Base-by-base conservation (phyloP, 2,888 invertebrate genomes). In the Drosophila neotestacea region DNA sequence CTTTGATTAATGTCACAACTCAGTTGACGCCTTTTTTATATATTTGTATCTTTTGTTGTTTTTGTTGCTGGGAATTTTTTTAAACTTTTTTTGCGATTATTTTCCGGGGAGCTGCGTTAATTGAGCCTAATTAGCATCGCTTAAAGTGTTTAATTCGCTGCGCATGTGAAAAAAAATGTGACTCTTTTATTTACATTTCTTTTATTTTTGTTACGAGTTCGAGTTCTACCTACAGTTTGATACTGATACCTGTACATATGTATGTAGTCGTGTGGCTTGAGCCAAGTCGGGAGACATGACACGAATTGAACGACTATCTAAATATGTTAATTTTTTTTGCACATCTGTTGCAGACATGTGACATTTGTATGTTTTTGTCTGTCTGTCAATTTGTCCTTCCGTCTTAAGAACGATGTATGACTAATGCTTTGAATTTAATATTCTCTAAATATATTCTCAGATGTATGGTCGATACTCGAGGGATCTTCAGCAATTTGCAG, bases 401-500 rank as follows among this genome's bases (percentile, higher is more conserved):
- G 30, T 63, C 70, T 55, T 22, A 6, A 11, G 11, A 22, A 11
- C 4, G 5, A n/a, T 2, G 42, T 39, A 27, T 75, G 54, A 75
- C 34, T 54, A 34, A 3, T 27, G 16, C 6, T n/a, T 27, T 13
- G 16, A 10, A 41, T n/a, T 38, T 7, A 22, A 13, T 46, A 38
- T 42, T 70, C 67, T 62, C 22, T 22, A 3, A 6, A 7, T 13
- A 4, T 10, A 7, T 13, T 10, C 36, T 4, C 79, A 92, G 92
- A 93, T 93, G 93, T 93, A 93, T 91, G 93, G 93, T 62, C 91
- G 93, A 13, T 93, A 93, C 74, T 97, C 97, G 91, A 96, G 97
- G 94, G 98, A 98, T 93, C 94, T 98, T 88, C 97, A 98, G 91
- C 96, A 97, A 94, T 98, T 96, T 92, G 98, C 98, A 58, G 96